phyloP scores from a whole-genome alignment of 1,140 invertebrate genomes.

The Calycopis cecrops region DNA sequence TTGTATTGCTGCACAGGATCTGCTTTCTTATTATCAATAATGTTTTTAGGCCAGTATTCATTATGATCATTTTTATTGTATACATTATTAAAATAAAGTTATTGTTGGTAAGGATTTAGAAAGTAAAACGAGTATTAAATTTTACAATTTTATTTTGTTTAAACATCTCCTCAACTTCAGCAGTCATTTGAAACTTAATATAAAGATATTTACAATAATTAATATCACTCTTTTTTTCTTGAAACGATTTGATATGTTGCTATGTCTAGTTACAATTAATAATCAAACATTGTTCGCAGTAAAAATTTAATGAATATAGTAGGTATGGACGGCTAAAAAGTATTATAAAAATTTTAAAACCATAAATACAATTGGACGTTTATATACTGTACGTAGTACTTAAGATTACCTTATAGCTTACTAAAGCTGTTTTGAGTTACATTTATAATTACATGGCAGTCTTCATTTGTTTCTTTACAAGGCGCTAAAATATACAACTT shows the following conservation, averaged over 20 bases:
- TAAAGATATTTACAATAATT: slow-evolving; percentile 26
- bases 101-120: not conserved
- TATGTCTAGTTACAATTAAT: not conserved
- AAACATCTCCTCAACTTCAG: slow-evolving; percentile 31
- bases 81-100: not conserved
- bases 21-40: no score
- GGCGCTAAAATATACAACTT: slow-evolving; percentile 53
- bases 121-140: slow-evolving; percentile 40
- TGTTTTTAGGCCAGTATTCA: not conserved
- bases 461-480: slow-evolving; percentile 71
- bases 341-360: no score
- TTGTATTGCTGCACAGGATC: no score
- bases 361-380: no score
- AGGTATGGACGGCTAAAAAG: no score
- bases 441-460: slow-evolving; percentile 74
- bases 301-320: no score
- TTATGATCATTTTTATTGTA: slow-evolving; percentile 6
- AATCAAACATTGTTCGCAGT: no score
- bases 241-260: slow-evolving; percentile 28
- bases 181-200: slow-evolving; percentile 37
- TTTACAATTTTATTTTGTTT: slow-evolving; percentile 44
- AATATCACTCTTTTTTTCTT: slow-evolving; percentile 25
- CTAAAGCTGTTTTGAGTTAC: slow-evolving; percentile 66
- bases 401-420: slow-evolving; percentile 65
- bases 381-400: slow-evolving; percentile 30